Conservation (phyloP, 1,140 invertebrate genomes). For the Amphibalanus amphitrite region DNA sequence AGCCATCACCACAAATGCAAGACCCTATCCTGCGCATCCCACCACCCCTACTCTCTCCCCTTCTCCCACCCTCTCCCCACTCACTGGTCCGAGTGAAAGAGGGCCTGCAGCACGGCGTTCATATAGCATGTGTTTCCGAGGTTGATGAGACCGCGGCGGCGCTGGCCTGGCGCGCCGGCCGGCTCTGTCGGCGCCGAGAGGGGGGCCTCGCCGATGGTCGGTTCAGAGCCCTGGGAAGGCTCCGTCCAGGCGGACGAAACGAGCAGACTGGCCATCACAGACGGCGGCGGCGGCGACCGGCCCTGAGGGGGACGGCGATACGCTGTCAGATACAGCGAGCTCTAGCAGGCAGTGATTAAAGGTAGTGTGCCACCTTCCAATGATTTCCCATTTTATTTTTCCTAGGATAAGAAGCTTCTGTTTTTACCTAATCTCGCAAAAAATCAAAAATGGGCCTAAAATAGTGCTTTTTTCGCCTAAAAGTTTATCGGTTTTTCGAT, state of each 20-base stretch:
- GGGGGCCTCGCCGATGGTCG: neutral
- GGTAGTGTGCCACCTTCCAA: too few relatives aligned
- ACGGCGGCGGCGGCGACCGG: neutral
- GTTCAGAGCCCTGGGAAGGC: neutral
- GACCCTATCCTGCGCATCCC: too few relatives aligned
- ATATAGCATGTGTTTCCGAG: constrained; percentile 73
- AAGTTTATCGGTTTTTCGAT: too few relatives aligned
- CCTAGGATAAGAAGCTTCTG: too few relatives aligned
- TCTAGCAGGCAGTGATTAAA: neutral
- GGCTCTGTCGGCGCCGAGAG: neutral
- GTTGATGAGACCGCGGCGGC: constrained; percentile 45
- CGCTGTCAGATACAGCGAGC: neutral
- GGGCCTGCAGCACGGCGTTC: constrained; percentile 62
- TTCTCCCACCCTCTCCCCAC: constrained; percentile 21
- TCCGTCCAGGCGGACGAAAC: neutral
- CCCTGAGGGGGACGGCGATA: neutral
- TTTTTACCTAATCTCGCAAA: too few relatives aligned
- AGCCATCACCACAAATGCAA: too few relatives aligned
- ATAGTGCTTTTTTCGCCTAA: too few relatives aligned
- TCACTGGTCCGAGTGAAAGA: constrained; percentile 59
- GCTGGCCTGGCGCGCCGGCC: neutral
- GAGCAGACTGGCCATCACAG: neutral
- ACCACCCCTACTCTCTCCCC: neutral
- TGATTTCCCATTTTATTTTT: too few relatives aligned
- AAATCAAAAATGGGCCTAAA: too few relatives aligned